Base-by-base conservation (phyloP, 2,797 vertebrate species). In the Hippopotamyrus pictus region DNA sequence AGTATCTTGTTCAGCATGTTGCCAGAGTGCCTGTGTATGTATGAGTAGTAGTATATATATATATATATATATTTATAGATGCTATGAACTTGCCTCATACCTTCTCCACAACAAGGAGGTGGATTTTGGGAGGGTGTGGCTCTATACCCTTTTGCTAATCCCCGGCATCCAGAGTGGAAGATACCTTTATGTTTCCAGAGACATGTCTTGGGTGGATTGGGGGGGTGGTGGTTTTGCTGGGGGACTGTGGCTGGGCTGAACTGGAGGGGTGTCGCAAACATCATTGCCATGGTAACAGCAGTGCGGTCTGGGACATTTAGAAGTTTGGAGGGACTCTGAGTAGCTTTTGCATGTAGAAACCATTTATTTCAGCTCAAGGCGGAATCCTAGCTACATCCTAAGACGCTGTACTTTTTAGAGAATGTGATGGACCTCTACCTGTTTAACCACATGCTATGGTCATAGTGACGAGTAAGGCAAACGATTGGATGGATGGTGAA, bases 1-100 rank as follows among this genome's bases (percentile, higher is more conserved):
- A 92, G 89, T 79, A 90, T 93, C 87, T 91, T 91, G 92, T 91
- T 93, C 88, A 93, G 94, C 94, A 95, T 95, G 93, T 94, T 93
- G 69, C 92, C 87, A 50, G 90, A 91, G 89, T 91, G 94, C 93
- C 92, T 93, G 93, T 92, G 92, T 92, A 76, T 82, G 37, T 46
- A 44, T 82, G 88, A 25, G 25, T 76, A 89, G 37, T 92, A 91
- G 90, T 88, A 89, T 90, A 86, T 90, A 89, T 90, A 50, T 53
- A 53, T 59, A 59, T 59, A 57, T 59, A 62, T 62, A 62, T 59
- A 91, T 90, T 90, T 91, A 90, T 90, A 90, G 87, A 82, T 90
- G 90, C 79, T 84, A 88, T 83, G 88, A 89, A 85, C 57, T 88
- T 87, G 37, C 51, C 53, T 53, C 14, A 51, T 85, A 54, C 53